Evolutionary conservation across 2,888 invertebrate species (phyloP), one percentile per base, ranked within the genome.

Genomic region (Drosophila longiperda): DNA sequence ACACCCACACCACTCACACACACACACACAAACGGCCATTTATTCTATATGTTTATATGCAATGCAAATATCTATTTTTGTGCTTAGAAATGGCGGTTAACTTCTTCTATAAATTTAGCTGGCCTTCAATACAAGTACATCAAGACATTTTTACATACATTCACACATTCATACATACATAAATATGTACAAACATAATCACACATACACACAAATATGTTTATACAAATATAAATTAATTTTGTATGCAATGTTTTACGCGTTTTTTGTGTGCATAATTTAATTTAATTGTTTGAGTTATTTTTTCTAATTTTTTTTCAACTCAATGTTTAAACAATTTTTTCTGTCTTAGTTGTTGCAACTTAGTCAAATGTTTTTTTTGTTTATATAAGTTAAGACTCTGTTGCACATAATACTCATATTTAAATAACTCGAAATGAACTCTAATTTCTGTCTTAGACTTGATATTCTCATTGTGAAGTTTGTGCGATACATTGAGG

Each of bases 11-110:
- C 20, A 7, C 42, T 12, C 42, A 20, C 12, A 7, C 7, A 0
- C 7, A 20, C 20, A 45, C 45, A 15, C 45, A 45, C 23, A 15
- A 45, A 57, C 62, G 61, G 71, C 45, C 59, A 52, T 55, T 57
- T 52, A 45, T 53, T 36, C 15, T 11, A 8, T 29, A 29, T 15
- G 23, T 53, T n/a, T 60, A 20, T 45, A n/a, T 32, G 12, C n/a
- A 42, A 42, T 38, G 11, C 36, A 23, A 12, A 34, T 36, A 12
- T 67, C 11, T 33, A 15, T 23, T 23, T 15, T 29, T 67, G 54
- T 66, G 75, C 23, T 40, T 49, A 53, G 65, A 66, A 79, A 76
- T 79, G 76, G 79, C 75, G 75, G 54, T 78, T 54, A 26, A 33
- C 73, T 50, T 50, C 50, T 54, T 58, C 40, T 34, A 55, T 62